Evolutionary conservation across 2,888 invertebrate species (phyloP), one percentile per base, ranked within the genome.

Genomic region (Drosophila ustulata): DNA sequence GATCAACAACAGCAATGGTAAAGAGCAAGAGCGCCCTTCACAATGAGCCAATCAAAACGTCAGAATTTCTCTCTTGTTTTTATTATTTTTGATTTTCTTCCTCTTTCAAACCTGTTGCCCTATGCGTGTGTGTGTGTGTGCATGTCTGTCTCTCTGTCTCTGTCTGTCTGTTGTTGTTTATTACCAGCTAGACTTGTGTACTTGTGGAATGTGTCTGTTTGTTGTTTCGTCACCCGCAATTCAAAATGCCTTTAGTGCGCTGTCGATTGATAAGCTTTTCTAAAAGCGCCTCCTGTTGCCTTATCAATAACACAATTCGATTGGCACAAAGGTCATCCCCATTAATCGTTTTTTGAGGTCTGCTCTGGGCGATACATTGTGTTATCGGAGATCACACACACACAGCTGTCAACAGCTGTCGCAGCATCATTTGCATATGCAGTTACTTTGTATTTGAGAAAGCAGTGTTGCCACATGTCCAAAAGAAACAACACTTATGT

Each of bases 61-160:
- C 53, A 51, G 45, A 53, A 13, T 50, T 57, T 61, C 43, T 50
- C 66, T 72, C 34, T 71, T 18, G n/a, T 53, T 45, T 8, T n/a
- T 39, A 30, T 45, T 47, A 37, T 11, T 11, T 37, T 37, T 37
- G 4, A 28, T 39, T n/a, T 32, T 32, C 39, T 37, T 46, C 11
- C 37, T 56, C 41, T 13, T 39, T 32, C 57, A 75, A 78, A 78
- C 75, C 79, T 75, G 75, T 75, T 75, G 75, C 61, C 68, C 57
- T 73, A 28, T 37, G 18, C 52, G 41, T 3, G 32, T 63, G 3
- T 56, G 13, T 32, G 6, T 9, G 23, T 34, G 8, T 47, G 18
- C 2, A 7, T 51, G n/a, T 37, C n/a, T 49, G 13, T 52, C 25
- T 37, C 8, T 46, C n/a, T 57, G 11, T 18, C 18, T 18, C 18